These are phyloP conservation scores for Myanophis thanlyinensis DNA, from an alignment of 2,113 vertebrate genomes.

Conservation along the genomic window DNA sequence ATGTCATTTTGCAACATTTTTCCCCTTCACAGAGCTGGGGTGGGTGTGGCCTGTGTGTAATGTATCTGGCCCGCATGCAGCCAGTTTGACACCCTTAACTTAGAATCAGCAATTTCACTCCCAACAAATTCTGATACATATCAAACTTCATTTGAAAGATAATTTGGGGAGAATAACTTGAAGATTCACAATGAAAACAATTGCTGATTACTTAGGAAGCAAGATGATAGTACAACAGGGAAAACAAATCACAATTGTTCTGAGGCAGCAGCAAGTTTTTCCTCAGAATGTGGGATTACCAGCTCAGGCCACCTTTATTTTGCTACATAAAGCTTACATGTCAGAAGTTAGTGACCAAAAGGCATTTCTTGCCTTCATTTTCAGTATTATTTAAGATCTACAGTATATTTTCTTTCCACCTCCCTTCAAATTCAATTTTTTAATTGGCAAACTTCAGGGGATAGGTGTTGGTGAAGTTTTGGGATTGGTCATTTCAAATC, in stretches of 20 bases:
- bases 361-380: neutral
- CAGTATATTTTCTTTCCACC: neutral
- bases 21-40: too few species aligned
- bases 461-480: neutral
- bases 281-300: neutral
- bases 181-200: neutral
- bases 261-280: neutral
- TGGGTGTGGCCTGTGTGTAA: too few species aligned
- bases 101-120: neutral
- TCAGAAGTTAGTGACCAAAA: neutral
- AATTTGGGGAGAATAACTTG: neutral
- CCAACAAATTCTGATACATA: neutral
- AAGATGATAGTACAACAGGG: neutral
- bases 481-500: neutral
- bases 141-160: neutral
- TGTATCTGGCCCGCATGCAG: too few species aligned
- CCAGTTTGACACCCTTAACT: too few species aligned
- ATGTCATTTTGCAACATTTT: too few species aligned
- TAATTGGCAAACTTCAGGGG: neutral
- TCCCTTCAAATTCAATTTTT: neutral
- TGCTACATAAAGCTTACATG: neutral
- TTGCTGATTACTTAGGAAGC: neutral
- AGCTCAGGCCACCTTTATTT: neutral
- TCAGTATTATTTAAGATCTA: neutral
- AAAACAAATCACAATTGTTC: neutral